These are phyloP conservation scores for Ictalurus furcatus DNA, from an alignment of 2,113 vertebrate genomes.

Conservation along the genomic window DNA sequence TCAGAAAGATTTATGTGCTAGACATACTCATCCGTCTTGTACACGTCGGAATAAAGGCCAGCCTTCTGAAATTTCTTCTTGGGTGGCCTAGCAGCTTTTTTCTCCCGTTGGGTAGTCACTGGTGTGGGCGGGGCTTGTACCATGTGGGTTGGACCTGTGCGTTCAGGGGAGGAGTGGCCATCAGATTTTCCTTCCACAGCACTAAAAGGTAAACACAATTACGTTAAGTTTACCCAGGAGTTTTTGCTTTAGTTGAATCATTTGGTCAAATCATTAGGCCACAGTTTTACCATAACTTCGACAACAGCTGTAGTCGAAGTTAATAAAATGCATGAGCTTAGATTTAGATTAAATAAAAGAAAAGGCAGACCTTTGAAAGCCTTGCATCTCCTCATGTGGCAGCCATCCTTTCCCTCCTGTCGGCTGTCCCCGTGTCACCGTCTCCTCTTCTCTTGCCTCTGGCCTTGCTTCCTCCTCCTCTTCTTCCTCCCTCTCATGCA, in stretches of 20 bases:
- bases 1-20: not conserved
- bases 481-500: slow-evolving; percentile 59
- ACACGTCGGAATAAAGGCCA: slow-evolving; percentile 78
- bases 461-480: slow-evolving; percentile 41
- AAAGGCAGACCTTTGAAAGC: slow-evolving; percentile 66
- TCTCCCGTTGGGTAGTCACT: slow-evolving; percentile 69
- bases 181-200: slow-evolving; percentile 74
- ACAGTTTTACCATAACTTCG: not conserved
- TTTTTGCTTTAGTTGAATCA: not conserved
- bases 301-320: not conserved
- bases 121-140: slow-evolving; percentile 67
- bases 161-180: slow-evolving; percentile 64
- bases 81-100: slow-evolving; percentile 74
- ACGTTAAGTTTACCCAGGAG: slow-evolving; percentile 4
- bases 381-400: slow-evolving; percentile 68
- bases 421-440: slow-evolving; percentile 71
- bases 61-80: slow-evolving; percentile 82
- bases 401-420: slow-evolving; percentile 65
- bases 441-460: slow-evolving; percentile 57
- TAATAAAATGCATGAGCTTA: not conserved
- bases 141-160: slow-evolving; percentile 54
- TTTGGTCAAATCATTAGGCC: not conserved
- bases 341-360: not conserved
- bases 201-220: slow-evolving; percentile 65
- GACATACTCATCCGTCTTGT: slow-evolving; percentile 76